These are phyloP conservation scores for Drosophila subsilvestris DNA, from an alignment of 2,888 invertebrate species.

Conservation along the genomic window DNA sequence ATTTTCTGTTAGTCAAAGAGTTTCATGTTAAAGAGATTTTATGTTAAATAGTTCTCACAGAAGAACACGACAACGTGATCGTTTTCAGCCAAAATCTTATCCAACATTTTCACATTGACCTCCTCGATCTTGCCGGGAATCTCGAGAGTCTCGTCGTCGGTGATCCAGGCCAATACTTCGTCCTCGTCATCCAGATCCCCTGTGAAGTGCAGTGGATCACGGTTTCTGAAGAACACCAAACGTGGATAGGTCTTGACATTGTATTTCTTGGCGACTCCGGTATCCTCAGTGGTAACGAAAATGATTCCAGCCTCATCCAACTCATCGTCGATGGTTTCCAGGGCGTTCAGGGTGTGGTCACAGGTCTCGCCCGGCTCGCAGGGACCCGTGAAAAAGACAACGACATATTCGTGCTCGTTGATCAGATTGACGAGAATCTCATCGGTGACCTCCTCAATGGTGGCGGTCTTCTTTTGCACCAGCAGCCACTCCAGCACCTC, in stretches of 20 bases:
- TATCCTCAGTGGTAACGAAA: slow-evolving; percentile 96
- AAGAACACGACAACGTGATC: slow-evolving; percentile 96
- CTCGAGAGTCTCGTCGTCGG: slow-evolving; percentile 94
- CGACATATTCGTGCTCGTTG: slow-evolving; percentile 95
- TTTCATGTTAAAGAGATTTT: not conserved
- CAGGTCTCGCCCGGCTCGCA: slow-evolving; percentile 95
- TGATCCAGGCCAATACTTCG: slow-evolving; percentile 95
- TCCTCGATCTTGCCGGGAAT: slow-evolving; percentile 97
- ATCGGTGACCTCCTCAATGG: slow-evolving; percentile 97
- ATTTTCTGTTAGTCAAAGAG: not conserved
- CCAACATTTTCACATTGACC: slow-evolving; percentile 94
- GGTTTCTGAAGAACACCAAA: slow-evolving; percentile 95
- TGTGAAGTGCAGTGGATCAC: slow-evolving; percentile 92
- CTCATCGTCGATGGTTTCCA: slow-evolving; percentile 97
- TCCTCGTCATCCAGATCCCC: slow-evolving; percentile 96
- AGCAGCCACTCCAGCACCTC: slow-evolving; percentile 94
- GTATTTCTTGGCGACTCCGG: slow-evolving; percentile 91
- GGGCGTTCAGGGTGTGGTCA: slow-evolving; percentile 92
- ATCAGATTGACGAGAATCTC: slow-evolving; percentile 94
- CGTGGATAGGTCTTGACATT: slow-evolving; percentile 93
- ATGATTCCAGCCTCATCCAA: slow-evolving; percentile 96
- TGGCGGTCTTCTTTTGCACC: slow-evolving; percentile 94
- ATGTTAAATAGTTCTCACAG: slow-evolving; percentile 87
- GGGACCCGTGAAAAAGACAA: slow-evolving; percentile 96
- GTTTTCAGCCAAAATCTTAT: slow-evolving; percentile 93